Evolutionary conservation across 2,797 vertebrate species (phyloP).

Genomic region (Eupleurogrammus muticus): DNA sequence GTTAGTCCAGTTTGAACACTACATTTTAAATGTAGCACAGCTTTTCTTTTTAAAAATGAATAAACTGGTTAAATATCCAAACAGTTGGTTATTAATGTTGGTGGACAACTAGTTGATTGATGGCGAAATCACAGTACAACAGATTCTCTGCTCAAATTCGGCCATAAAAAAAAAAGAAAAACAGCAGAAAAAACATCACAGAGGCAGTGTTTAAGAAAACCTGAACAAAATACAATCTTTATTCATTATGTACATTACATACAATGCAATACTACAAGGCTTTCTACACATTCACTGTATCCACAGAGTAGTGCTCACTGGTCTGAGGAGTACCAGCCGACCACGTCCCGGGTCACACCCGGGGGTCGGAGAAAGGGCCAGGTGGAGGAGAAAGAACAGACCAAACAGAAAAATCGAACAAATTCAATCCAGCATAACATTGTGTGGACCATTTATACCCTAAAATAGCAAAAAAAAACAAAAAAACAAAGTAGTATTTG

Average conservation of each 20-base stretch:
- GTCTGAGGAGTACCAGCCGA: constrained; percentile 74
- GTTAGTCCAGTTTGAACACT: too few relatives aligned
- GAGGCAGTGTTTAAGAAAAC: constrained; percentile 83
- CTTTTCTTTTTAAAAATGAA: too few relatives aligned
- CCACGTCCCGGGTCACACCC: constrained; percentile 66
- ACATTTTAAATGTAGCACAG: too few relatives aligned
- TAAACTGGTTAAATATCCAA: too few relatives aligned
- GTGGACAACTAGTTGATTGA: too few relatives aligned
- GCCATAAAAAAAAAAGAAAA: constrained; percentile 26
- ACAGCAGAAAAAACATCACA: constrained; percentile 10
- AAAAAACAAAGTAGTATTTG: constrained; percentile 73
- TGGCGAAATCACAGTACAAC: too few relatives aligned
- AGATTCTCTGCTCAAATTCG: too few relatives aligned
- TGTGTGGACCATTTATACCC: constrained; percentile 26
- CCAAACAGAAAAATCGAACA: constrained; percentile 21
- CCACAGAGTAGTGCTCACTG: constrained; percentile 87
- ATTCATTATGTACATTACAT: constrained; percentile 98
- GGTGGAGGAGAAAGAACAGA: constrained; percentile 10
- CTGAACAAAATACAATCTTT: constrained; percentile 99
- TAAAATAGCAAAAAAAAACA: constrained; percentile 54
- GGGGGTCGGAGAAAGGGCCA: constrained; percentile 25
- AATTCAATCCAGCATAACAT: constrained; percentile 53
- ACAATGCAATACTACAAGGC: constrained; percentile 92
- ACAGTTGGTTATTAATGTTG: too few relatives aligned
- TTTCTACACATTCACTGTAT: constrained; percentile 85